Conservation (phyloP, 1,140 invertebrate genomes). For the Teleopsis dalmanni region DNA sequence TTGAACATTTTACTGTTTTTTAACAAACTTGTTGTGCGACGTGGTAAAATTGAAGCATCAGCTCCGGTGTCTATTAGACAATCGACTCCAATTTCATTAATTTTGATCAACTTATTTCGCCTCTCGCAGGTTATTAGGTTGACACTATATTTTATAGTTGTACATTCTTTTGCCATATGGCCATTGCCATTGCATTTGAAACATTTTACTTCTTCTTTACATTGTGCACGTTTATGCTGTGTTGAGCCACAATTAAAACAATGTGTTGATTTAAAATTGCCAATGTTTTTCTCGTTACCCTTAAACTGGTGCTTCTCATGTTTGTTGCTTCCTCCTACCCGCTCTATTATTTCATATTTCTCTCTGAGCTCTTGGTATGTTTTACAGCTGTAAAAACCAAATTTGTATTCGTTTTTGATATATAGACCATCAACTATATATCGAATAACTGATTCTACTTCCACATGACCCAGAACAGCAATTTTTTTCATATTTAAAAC, state of each 20-base stretch:
- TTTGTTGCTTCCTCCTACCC: neutral
- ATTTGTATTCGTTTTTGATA: neutral
- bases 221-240: neutral
- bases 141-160: too few species aligned
- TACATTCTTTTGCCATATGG: too few species aligned
- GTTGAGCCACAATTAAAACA: constrained; percentile 4
- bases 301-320: neutral
- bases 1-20: neutral
- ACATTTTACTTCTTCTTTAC: neutral
- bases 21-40: neutral
- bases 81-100: too few species aligned
- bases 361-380: neutral
- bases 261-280: neutral
- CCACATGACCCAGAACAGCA: neutral
- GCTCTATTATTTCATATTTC: neutral
- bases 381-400: neutral
- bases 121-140: too few species aligned
- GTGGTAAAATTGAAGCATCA: neutral
- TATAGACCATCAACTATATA: constrained; percentile 1
- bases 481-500: neutral
- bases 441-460: neutral
- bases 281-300: too few species aligned
- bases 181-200: constrained; percentile 1
- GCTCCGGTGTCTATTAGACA: neutral
- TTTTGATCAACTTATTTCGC: too few species aligned